Conservation (phyloP, 2,888 invertebrate species). For the Diploptera punctata region DNA sequence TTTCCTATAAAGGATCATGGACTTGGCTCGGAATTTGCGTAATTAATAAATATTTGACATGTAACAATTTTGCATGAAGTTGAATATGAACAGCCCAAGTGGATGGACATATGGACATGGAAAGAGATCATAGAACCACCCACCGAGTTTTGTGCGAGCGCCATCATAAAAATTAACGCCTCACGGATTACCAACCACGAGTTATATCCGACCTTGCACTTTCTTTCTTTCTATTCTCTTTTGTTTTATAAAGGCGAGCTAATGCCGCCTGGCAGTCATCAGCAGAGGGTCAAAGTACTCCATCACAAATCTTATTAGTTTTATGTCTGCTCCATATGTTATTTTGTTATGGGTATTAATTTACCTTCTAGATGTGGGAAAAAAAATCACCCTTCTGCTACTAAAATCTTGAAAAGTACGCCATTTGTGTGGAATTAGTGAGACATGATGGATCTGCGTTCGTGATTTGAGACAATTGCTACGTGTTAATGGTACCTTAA, state of each 20-base stretch:
- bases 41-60: no score
- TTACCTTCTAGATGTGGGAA: not conserved
- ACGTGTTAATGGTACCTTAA: constrained; percentile 2
- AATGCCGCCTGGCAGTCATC: no score
- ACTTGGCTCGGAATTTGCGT: no score
- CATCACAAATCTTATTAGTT: constrained; percentile 20
- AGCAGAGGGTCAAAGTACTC: constrained; percentile 23
- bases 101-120: not conserved
- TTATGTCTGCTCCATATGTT: constrained; percentile 8
- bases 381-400: not conserved
- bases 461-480: not conserved
- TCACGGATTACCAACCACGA: constrained; percentile 19
- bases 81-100: no score
- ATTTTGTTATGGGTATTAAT: not conserved
- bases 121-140: not conserved
- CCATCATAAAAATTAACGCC: constrained; percentile 22
- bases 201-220: constrained; percentile 20
- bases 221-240: not conserved
- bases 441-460: not conserved
- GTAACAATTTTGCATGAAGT: no score
- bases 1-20: no score
- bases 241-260: no score
- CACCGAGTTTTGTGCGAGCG: not conserved
- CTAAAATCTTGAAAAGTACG: no score
- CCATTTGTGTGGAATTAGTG: no score